Evolutionary conservation across 2,888 invertebrate species (phyloP).

Genomic region (Tineola bisselliella): DNA sequence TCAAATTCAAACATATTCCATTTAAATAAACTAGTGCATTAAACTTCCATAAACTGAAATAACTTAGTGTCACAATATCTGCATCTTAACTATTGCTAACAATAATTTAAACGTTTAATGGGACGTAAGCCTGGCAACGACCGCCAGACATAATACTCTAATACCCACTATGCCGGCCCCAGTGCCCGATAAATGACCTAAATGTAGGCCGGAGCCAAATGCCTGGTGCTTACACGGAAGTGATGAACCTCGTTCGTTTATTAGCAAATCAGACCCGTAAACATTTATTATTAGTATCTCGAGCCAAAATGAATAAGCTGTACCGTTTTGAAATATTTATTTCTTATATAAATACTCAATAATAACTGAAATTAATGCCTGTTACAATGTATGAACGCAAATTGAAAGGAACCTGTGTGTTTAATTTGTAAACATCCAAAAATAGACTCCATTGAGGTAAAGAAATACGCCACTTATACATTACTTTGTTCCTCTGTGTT

Average conservation of each 20-base stretch:
- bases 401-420: too few relatives aligned
- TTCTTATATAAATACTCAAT: too few relatives aligned
- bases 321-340: too few relatives aligned
- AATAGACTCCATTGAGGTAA: too few relatives aligned
- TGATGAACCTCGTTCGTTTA: not conserved
- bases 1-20: too few relatives aligned
- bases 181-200: not conserved
- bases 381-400: too few relatives aligned
- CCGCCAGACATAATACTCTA: not conserved
- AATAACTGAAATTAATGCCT: too few relatives aligned
- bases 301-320: too few relatives aligned
- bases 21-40: not conserved
- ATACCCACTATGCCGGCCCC: conserved; percentile 3
- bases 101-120: not conserved
- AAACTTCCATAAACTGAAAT: not conserved
- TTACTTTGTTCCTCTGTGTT: too few relatives aligned
- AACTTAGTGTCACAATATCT: not conserved
- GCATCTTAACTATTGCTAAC: not conserved
- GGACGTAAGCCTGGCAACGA: not conserved
- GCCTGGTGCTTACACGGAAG: not conserved
- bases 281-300: too few relatives aligned
- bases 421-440: too few relatives aligned
- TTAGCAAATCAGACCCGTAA: not conserved
- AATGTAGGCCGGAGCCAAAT: not conserved
- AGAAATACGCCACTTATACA: too few relatives aligned